phyloP scores from a whole-genome alignment of 2,797 vertebrate species.

The Glyptemys insculpta region DNA sequence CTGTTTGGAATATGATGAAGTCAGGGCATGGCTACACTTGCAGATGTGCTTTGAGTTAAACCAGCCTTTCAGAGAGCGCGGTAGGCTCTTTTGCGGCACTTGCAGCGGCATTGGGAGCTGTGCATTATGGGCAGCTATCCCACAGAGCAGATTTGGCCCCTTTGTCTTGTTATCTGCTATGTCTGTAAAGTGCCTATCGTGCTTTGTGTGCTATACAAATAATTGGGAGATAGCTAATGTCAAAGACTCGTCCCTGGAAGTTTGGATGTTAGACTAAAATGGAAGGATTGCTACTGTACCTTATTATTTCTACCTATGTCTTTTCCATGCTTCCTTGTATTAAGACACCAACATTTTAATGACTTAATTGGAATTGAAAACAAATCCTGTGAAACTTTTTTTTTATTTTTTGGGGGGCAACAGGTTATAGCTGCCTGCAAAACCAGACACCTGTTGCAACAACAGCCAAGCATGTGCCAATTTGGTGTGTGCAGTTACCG shows the following conservation, averaged over 20 bases:
- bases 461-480: not conserved
- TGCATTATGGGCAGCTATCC: too few species aligned
- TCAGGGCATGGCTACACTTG: not conserved
- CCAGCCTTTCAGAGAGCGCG: too few species aligned
- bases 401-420: not conserved
- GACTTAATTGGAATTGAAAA: not conserved
- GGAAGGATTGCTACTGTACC: accelerated
- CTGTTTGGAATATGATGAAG: not conserved
- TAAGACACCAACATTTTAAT: not conserved
- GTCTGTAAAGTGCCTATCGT: not conserved
- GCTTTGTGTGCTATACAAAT: not conserved
- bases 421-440: not conserved
- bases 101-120: too few species aligned
- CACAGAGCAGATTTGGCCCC: not conserved
- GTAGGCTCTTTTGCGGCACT: too few species aligned
- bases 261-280: not conserved
- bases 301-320: accelerated
- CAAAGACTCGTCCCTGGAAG: not conserved
- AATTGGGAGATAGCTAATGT: not conserved
- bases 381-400: accelerated
- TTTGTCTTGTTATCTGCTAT: not conserved
- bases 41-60: too few species aligned
- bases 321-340: accelerated
- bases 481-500: not conserved
- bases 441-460: accelerated